phyloP scores from a whole-genome alignment of 2,888 invertebrate genomes.

The Oscheius onirici region DNA sequence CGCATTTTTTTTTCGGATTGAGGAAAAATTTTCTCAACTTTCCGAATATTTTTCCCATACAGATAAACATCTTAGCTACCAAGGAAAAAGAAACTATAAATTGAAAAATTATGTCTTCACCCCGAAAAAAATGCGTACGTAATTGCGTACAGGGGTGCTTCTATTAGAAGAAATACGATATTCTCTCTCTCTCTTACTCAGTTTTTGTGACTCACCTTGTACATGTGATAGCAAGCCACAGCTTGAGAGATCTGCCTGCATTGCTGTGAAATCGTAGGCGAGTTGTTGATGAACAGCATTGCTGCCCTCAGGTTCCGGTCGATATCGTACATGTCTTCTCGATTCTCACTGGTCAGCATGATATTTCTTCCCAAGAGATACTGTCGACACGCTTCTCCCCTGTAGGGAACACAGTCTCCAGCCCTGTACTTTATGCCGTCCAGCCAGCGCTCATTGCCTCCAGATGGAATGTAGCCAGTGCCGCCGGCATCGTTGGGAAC shows the following conservation, averaged over 20 bases:
- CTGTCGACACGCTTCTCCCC: slow-evolving; percentile 67
- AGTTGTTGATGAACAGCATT: slow-evolving; percentile 66
- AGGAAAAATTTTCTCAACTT: too few species aligned
- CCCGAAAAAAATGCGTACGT: too few species aligned
- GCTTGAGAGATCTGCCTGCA: slow-evolving; percentile 67
- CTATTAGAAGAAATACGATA: too few species aligned
- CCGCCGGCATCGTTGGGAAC: slow-evolving; percentile 68
- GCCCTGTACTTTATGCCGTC: slow-evolving; percentile 64
- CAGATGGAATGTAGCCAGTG: slow-evolving; percentile 56
- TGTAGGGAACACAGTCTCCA: slow-evolving; percentile 68
- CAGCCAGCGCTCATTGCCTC: slow-evolving; percentile 64
- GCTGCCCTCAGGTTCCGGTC: slow-evolving; percentile 69
- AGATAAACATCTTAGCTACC: too few species aligned
- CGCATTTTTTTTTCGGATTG: too few species aligned
- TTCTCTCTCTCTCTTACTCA: too few species aligned
- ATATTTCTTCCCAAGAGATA: slow-evolving; percentile 65
- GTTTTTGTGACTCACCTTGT: slow-evolving; percentile 61
- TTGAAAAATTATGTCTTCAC: too few species aligned
- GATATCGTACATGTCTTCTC: slow-evolving; percentile 71
- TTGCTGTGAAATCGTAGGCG: slow-evolving; percentile 61
- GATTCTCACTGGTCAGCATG: slow-evolving; percentile 66
- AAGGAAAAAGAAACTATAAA: too few species aligned
- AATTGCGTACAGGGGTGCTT: too few species aligned
- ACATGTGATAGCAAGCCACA: slow-evolving; percentile 71
- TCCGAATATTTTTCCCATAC: too few species aligned